Base-by-base conservation (phyloP, 2,888 invertebrate genomes). In the Dichetophora obliterata region DNA sequence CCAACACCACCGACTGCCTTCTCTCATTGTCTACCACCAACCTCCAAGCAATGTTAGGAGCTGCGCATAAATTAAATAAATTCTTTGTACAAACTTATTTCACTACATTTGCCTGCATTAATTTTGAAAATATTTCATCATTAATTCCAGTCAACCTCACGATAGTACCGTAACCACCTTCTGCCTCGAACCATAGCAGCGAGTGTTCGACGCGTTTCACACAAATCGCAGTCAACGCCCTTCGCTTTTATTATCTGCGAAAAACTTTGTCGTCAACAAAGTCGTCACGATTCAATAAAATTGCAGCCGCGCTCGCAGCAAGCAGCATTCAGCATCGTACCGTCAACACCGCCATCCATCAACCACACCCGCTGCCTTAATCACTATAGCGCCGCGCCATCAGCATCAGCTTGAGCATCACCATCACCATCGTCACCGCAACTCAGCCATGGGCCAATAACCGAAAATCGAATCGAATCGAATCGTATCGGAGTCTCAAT, bases 241-340 rank as follows among this genome's bases (percentile, higher is more conserved):
- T 37, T 37, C 43, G 43, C 24, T n/a, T 22, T 71, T 31, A 57
- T 59, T 59, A 71, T 57, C 59, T 14, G 59, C 34, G 22, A 43
- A 57, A 27, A 71, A 71, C 61, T 43, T 72, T 43, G 59, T 72
- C 48, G 72, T 72, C 72, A 72, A 72, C 70, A 70, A 31, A 70
- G 31, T 54, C 43, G 66, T 52, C 72, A 61, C 48, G 72, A 27
- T 72, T 61, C 52, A 61, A 59, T 48, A 50, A 70, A 57, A 70
- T n/a, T 34, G 69, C 37, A 19, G 19, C 59, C 31, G 2, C 71
- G 22, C 22, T 34, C 57, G 9, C 57, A 59, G 16, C 27, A 14
- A 24, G 59, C 24, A 14, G 59, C 27, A 43, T 14, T 43, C 43
- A 43, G 63, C 34, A 34, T n/a, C n/a, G 37, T n/a, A 37, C 63